A percentile compares a stretch with the other conserved stretches of the same genome.
Conservation (phyloP, 1,140 invertebrate species). For the Drosophila tropicalis region DNA sequence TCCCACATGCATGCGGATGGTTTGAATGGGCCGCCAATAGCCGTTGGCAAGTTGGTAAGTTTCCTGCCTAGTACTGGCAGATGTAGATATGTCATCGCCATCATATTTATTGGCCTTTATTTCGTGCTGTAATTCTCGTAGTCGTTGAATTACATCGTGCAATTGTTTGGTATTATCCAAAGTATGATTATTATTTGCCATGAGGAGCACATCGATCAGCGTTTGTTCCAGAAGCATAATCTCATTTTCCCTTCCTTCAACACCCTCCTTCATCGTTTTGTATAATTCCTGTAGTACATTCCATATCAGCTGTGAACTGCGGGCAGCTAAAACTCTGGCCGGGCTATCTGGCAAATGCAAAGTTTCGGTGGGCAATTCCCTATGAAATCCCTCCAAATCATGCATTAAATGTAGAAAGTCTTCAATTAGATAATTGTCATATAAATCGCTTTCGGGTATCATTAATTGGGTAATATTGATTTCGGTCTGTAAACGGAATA, state of each 20-base stretch:
- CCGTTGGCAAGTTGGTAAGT: slow-evolving; percentile 1
- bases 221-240: slow-evolving; percentile 35
- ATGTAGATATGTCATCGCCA: neutral
- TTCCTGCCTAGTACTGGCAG: slow-evolving; percentile 5
- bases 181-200: slow-evolving; percentile 52
- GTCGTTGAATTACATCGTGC: slow-evolving; percentile 58
- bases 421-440: slow-evolving; percentile 65
- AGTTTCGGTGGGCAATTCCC: slow-evolving; percentile 32
- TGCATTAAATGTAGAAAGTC: slow-evolving; percentile 64
- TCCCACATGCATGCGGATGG: slow-evolving; percentile 54
- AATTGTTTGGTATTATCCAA: slow-evolving; percentile 33
- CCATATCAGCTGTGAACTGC: slow-evolving; percentile 66
- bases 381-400: slow-evolving; percentile 34
- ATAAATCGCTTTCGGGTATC: slow-evolving; percentile 75
- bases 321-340: slow-evolving; percentile 61
- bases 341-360: slow-evolving; percentile 62
- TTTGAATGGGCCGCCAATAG: slow-evolving; percentile 38
- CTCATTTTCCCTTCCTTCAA: neutral
- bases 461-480: slow-evolving; percentile 75
- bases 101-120: slow-evolving; percentile 19
- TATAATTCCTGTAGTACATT: slow-evolving; percentile 51
- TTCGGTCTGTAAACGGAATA: slow-evolving; percentile 59
- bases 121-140: slow-evolving; percentile 48
- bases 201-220: slow-evolving; percentile 51
- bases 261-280: slow-evolving; percentile 6